These are phyloP conservation scores for Sebastes diploproa DNA, from an alignment of 2,797 vertebrate genomes.

Conservation along the genomic window DNA sequence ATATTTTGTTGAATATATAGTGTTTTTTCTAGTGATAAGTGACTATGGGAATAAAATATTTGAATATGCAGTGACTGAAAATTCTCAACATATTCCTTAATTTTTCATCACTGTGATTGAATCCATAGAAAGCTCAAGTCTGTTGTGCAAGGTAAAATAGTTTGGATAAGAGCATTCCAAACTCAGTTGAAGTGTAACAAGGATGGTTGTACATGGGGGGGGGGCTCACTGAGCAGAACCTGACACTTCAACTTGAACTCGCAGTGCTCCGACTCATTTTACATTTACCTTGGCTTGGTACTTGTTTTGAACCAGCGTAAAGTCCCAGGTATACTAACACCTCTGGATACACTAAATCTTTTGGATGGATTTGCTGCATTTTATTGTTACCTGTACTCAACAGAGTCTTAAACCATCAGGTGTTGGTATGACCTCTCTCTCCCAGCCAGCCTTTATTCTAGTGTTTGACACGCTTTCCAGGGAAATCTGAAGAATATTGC, in stretches of 20 bases:
- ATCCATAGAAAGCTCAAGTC: neutral
- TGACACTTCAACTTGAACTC: conserved; percentile 9
- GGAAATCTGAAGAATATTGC: conserved; percentile 1
- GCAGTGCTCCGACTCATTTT: conserved; percentile 41
- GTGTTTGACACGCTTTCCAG: conserved; percentile 13
- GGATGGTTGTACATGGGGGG: conserved; percentile 5
- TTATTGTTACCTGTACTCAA: conserved; percentile 1
- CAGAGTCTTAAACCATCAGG: conserved; percentile 17
- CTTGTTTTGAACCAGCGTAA: conserved; percentile 26
- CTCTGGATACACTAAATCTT: conserved; percentile 19
- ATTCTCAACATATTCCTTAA: neutral
- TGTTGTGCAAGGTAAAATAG: conserved; percentile 6
- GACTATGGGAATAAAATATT: neutral
- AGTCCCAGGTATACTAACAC: conserved; percentile 37
- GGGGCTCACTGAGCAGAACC: neutral
- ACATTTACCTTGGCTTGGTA: conserved; percentile 56
- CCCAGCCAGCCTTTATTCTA: neutral
- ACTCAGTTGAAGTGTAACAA: conserved; percentile 15
- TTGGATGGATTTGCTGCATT: conserved; percentile 21
- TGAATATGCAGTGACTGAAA: neutral
- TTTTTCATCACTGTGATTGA: neutral
- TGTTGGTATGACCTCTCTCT: neutral
- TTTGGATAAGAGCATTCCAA: conserved; percentile 24
- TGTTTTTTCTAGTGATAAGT: neutral
- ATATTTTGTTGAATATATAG: neutral